A percentile compares a stretch with the other conserved stretches of the same genome.
Conservation (phyloP, 2,113 vertebrate genomes). For the Bubalus kerabau region DNA sequence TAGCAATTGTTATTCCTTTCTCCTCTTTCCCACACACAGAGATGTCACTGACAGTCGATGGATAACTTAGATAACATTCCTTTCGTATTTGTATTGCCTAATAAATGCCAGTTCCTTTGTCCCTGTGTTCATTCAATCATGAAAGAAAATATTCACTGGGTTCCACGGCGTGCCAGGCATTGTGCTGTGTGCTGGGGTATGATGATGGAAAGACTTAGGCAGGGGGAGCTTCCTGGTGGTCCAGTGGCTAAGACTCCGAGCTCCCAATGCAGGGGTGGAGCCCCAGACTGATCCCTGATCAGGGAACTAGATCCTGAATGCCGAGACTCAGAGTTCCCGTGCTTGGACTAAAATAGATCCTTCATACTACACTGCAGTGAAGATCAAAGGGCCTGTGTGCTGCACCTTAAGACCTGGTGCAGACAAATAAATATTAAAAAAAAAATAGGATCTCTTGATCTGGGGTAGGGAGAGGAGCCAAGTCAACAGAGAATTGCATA, state of each 20-base stretch:
- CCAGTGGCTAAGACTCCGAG: neutral
- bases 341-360: neutral
- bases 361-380: neutral
- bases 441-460: neutral
- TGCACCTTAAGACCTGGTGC: neutral
- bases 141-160: neutral
- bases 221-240: neutral
- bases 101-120: neutral
- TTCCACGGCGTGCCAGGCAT: neutral
- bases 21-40: neutral
- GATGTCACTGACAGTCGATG: neutral
- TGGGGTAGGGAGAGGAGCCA: neutral
- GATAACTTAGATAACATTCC: neutral
- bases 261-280: neutral
- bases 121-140: neutral
- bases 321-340: neutral
- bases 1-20: neutral
- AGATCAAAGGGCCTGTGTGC: neutral
- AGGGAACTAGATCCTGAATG: neutral
- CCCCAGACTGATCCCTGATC: neutral
- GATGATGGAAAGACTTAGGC: neutral
- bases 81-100: neutral
- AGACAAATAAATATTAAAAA: neutral
- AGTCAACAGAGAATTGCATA: neutral
- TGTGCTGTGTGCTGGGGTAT: neutral